Evolutionary conservation across 30 jellyfish, hydroid and myxozoan species (phyloP), one percentile per base, ranked within the genome.

Genomic region (Aurelia sp.): DNA sequence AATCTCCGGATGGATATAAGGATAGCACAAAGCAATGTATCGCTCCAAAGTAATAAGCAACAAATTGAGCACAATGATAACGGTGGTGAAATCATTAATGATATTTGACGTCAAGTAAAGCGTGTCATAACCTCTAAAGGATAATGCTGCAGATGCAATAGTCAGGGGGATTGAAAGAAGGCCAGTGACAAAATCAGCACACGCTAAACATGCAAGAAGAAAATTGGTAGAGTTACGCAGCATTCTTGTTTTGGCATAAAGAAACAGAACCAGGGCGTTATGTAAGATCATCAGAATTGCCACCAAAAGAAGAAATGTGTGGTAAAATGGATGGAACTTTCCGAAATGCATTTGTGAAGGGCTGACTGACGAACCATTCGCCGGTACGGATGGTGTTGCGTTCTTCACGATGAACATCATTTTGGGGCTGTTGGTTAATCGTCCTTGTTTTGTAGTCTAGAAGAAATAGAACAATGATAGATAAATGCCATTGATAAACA

Each of bases 171-270:
- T 88, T 41, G 80, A 53, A 6, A 78, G 21, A 20, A 68, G n/a
- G 12, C 96, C 96, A 30, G 96, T 88, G 30, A 88, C 88, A 2
- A 69, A 52, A 41, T 88, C 96, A 9, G 91, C 87, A 55, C 88
- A 71, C 0, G 88, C 81, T 17, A 81, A 63, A 63, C 82, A 77
- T 11, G 67, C 91, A 20, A 88, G 76, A 0, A 71, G 64, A 19
- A 71, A 10, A 55, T 88, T 88, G 15, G 96, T 74, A 0, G 76
- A 51, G 67, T 68, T 88, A 63, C 85, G 89, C 40, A 88, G 48
- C 10, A 76, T 41, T 58, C 89, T 64, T 41, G 30, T 33, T 58
- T 68, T 67, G 18, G 77, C 15, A 71, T 88, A 88, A 53, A 88
- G 77, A 72, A 27, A 30, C 58, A 78, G 20, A 19, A 88, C 91